Percentiles rank a stretch among this genome's conserved stretches.
These are phyloP conservation scores for Phymatocera aterrima DNA, from an alignment of 2,888 invertebrate species.

Conservation along the genomic window DNA sequence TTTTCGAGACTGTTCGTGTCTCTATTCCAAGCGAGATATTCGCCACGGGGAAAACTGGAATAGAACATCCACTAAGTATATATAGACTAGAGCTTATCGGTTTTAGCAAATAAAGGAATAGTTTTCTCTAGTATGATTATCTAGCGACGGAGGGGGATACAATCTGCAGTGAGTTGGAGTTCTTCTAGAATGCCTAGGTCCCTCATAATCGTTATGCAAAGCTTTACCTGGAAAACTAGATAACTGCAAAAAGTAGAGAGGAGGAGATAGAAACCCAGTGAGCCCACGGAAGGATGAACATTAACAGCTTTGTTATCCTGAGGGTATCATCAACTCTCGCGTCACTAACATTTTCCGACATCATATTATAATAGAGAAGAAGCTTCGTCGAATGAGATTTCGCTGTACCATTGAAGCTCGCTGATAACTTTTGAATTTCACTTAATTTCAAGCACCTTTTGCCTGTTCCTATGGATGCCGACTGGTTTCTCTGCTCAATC, in stretches of 20 bases:
- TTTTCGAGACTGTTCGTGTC: neutral
- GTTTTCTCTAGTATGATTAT: slow-evolving; percentile 35
- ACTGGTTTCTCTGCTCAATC: no score
- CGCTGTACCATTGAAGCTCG: neutral
- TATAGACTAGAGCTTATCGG: slow-evolving; percentile 9
- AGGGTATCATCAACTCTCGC: slow-evolving; percentile 32
- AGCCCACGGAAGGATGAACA: slow-evolving; percentile 12
- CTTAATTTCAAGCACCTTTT: neutral
- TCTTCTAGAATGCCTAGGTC: slow-evolving; percentile 56
- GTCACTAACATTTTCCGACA: slow-evolving; percentile 27
- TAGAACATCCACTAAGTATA: neutral
- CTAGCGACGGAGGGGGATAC: slow-evolving; percentile 15
- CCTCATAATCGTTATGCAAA: slow-evolving; percentile 67
- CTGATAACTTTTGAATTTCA: neutral
- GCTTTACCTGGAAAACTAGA: slow-evolving; percentile 52
- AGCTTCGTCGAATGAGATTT: slow-evolving; percentile 12
- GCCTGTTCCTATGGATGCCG: no score
- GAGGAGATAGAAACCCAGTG: neutral
- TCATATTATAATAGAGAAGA: slow-evolving; percentile 8
- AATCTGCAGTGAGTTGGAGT: slow-evolving; percentile 32
- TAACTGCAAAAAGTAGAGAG: slow-evolving; percentile 18
- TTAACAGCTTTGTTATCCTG: slow-evolving; percentile 22
- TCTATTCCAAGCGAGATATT: neutral
- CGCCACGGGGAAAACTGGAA: neutral
- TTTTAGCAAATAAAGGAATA: slow-evolving; percentile 43